Evolutionary conservation across 1,140 invertebrate genomes (phyloP), one percentile per base, ranked within the genome.

Genomic region (Mamestra configurata): DNA sequence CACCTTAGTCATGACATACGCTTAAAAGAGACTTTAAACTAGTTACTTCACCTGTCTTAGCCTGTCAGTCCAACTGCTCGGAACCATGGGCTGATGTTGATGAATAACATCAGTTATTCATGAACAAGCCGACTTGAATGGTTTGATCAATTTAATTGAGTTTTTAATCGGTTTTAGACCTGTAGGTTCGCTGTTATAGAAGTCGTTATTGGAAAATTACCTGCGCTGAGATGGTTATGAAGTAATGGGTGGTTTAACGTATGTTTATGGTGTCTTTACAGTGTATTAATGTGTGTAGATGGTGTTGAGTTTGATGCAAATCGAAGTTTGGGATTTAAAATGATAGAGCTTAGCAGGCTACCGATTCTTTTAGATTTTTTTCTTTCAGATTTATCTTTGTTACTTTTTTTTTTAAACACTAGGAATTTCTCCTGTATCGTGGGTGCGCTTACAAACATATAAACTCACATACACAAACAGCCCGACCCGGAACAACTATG

Each of bases 71-170:
- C 64, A 68, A 35, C 53, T n/a, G 57, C 1, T 3, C 27, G 27
- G 27, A 31, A 31, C 27, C 0, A 24, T 35, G 35, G 22, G 0
- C 66, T 49, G 40, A 70, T 49, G 66, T 70, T 70, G 66, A 70
- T 70, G 7, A 40, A 70, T 70, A 13, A n/a, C 20, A n/a, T 24
- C 59, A 57, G 13, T 22, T 49, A 49, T 70, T 70, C 22, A 27
- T 8, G 40, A n/a, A 49, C 40, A 70, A 49, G 66, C n/a, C 18
- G 53, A 11, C 15, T 18, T 70, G 66, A 49, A 70, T 15, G 40
- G 13, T 15, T 70, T 70, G 40, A 49, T 49, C 37, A n/a, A 68
- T 68, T 20, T 46, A 68, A 68, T 68, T 68, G 40, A 49, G 37
- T 68, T 13, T 24, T 27, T 46, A 20, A 24, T 27, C 10, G 13